Evolutionary conservation across 2,888 invertebrate genomes (phyloP).

Genomic region (Trichogramma evanescens): DNA sequence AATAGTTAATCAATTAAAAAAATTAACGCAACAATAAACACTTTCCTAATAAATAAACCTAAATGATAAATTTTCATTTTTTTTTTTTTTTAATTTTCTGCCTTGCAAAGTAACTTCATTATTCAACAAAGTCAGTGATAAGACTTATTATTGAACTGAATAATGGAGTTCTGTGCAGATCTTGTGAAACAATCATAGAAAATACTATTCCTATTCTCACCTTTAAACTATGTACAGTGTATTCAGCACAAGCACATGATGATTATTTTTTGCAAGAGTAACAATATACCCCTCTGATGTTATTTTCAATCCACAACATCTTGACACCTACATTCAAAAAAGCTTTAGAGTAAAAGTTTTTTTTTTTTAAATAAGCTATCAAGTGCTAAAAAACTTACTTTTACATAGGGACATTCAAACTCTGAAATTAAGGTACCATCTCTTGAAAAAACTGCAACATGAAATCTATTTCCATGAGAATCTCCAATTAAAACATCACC

Average conservation of each 20-base stretch:
- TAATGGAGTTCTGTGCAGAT: constrained; percentile 33
- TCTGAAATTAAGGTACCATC: constrained; percentile 82
- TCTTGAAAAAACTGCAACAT: constrained; percentile 89
- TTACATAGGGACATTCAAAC: constrained; percentile 95
- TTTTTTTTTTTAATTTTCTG: too few species aligned
- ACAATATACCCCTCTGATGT: constrained; percentile 94
- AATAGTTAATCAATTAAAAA: too few species aligned
- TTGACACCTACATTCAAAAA: constrained; percentile 70
- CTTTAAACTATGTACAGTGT: constrained; percentile 85
- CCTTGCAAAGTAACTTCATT: too few species aligned
- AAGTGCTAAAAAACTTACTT: constrained; percentile 57
- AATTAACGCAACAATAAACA: too few species aligned
- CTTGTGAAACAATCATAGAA: constrained; percentile 22
- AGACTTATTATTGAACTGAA: constrained; percentile 13
- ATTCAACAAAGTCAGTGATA: too few species aligned
- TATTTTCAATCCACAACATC: constrained; percentile 95
- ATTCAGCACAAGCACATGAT: constrained; percentile 93
- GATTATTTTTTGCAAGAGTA: constrained; percentile 96
- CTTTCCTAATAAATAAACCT: too few species aligned
- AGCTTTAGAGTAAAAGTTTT: constrained; percentile 2
- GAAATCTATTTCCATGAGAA: constrained; percentile 95
- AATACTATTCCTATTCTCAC: constrained; percentile 41
- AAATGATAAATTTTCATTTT: too few species aligned
- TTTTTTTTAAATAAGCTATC: background rate
- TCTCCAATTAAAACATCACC: constrained; percentile 95